Evolutionary conservation across 2,888 invertebrate genomes (phyloP), one percentile per base, ranked within the genome.

Genomic region (Seira ritae): DNA sequence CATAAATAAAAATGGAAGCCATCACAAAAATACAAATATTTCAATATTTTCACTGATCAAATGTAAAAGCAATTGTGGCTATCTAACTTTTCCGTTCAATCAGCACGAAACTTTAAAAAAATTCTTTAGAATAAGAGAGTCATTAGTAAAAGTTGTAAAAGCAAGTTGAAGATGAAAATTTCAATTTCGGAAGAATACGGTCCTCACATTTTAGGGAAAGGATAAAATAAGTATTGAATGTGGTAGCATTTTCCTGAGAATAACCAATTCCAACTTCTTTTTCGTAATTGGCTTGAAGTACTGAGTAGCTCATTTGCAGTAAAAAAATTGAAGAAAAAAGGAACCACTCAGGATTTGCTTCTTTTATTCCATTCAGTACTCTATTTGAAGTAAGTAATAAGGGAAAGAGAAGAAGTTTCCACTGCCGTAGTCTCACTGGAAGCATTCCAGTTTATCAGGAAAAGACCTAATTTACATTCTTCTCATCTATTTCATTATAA

Each of bases 401-500:
- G 31, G 31, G 37, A 62, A 31, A 37, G 62, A 24, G 10, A 31
- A 62, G 12, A 67, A 22, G 23, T 71, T 60, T 55, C 72, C 46
- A 55, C 67, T 72, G 6, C 50, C 17, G 15, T 12, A 50, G 17
- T 50, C 50, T 50, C 50, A 71, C 70, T 70, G 75, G 74, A 81
- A 70, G 71, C 73, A 81, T 66, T 75, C 74, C 80, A 74, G 80
- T 74, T 46, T 75, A 77, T 77, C 71, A 66, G 24, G 2, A 72
- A 77, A 76, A 66, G 62, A 62, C 62, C 68, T 77, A 67, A 83
- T 83, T 83, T 83, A 68, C 77, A 83, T 83, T 83, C 83, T 62
- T 77, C 83, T 83, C 83, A 78, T 68, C 73, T 66, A 73, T 83
- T 83, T 83, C 83, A 83, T 78, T 83, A 78, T 77, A 70, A 82